Percentiles rank a stretch among this genome's conserved stretches.
Conservation (phyloP, 2,113 vertebrate species). For the Onychorhynchus coronatus region DNA sequence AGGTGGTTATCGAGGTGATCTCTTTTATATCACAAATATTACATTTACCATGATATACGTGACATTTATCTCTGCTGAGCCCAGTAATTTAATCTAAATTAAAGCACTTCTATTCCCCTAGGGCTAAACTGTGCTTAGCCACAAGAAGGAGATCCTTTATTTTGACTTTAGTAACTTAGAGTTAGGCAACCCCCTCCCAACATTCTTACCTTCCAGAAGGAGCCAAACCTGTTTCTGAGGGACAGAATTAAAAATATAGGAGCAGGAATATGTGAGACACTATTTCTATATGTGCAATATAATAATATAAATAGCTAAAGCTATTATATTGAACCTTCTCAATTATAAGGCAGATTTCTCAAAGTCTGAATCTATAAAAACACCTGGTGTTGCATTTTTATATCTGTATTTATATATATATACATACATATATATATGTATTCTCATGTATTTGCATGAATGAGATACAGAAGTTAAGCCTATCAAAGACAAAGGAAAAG, state of each 20-base stretch:
- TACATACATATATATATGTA: too few relatives aligned
- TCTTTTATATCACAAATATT: not conserved
- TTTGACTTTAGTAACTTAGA: not conserved
- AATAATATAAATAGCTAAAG: not conserved
- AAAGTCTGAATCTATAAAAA: not conserved
- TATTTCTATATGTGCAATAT: not conserved
- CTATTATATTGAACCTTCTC: not conserved
- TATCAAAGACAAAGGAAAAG: not conserved
- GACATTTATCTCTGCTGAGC: not conserved
- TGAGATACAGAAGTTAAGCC: not conserved
- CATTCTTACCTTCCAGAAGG: not conserved
- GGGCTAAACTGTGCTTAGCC: not conserved
- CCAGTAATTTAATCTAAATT: not conserved
- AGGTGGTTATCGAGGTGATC: not conserved
- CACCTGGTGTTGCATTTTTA: not conserved
- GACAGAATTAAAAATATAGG: not conserved
- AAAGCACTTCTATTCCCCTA: not conserved
- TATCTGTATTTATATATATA: too few relatives aligned
- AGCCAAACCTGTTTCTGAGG: not conserved
- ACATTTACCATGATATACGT: not conserved
- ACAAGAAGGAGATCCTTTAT: not conserved
- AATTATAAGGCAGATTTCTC: not conserved
- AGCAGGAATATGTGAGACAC: not conserved
- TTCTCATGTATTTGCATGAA: not conserved
- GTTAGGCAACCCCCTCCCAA: not conserved